These are phyloP conservation scores for Sthenelais limicola DNA, from an alignment of 2,888 invertebrate species.

Conservation along the genomic window DNA sequence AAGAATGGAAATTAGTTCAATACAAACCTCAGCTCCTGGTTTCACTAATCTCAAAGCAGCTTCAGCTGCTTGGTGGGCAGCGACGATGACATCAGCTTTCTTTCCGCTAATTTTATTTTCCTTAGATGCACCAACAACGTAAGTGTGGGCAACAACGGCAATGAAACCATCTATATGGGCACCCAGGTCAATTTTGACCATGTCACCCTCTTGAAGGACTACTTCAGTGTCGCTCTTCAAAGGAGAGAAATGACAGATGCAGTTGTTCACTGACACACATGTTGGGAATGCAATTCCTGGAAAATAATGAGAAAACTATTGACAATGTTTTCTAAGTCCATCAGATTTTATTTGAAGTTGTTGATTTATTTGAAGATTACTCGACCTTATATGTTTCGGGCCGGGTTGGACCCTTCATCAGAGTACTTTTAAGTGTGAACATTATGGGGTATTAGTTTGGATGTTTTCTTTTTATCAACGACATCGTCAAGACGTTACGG, in stretches of 20 bases:
- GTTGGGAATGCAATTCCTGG: constrained; percentile 95
- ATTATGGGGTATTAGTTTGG: too few relatives aligned
- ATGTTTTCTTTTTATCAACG: neutral
- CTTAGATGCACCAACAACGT: constrained; percentile 86
- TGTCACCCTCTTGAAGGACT: constrained; percentile 87
- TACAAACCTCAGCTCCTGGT: constrained; percentile 87
- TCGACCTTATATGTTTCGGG: too few relatives aligned
- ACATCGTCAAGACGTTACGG: too few relatives aligned
- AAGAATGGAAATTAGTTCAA: neutral
- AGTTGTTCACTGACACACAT: constrained; percentile 98
- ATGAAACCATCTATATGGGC: constrained; percentile 99
- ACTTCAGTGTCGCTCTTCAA: constrained; percentile 86
- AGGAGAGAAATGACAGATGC: constrained; percentile 99
- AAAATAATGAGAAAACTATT: neutral
- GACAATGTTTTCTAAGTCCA: neutral
- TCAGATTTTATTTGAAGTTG: too few relatives aligned
- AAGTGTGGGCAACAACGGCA: constrained; percentile 96
- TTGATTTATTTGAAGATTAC: too few relatives aligned
- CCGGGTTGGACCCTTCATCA: too few relatives aligned
- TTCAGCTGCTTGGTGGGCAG: constrained; percentile 96
- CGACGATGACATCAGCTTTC: constrained; percentile 94
- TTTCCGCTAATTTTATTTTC: constrained; percentile 81
- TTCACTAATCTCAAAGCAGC: constrained; percentile 93
- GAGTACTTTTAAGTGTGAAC: too few relatives aligned
- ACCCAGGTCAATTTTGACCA: constrained; percentile 98